Evolutionary conservation across 2,797 vertebrate species (phyloP).

Genomic region (Hoplostethus mediterraneus): DNA sequence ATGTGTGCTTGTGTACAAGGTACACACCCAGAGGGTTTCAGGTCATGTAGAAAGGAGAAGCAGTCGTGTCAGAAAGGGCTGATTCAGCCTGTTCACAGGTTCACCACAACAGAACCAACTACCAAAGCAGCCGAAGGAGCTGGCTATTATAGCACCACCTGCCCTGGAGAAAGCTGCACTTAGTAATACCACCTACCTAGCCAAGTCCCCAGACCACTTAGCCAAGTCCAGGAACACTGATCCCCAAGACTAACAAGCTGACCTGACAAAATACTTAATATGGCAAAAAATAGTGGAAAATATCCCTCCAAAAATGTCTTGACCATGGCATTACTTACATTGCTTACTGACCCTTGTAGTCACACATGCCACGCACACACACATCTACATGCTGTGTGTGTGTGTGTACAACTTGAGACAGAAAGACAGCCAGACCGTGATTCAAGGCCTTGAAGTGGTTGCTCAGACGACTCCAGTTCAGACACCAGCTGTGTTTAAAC

Average conservation of each 20-base stretch:
- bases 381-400: slow-evolving; percentile 22
- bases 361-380: slow-evolving; percentile 13
- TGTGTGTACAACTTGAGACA: slow-evolving; percentile 42
- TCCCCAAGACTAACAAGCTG: neutral
- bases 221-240: slow-evolving; percentile 1
- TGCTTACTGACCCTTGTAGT: neutral
- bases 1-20: slow-evolving; percentile 3
- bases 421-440: slow-evolving; percentile 57
- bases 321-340: neutral
- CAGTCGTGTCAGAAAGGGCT: slow-evolving; percentile 46
- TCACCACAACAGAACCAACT: slow-evolving; percentile 50
- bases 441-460: slow-evolving; percentile 73
- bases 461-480: slow-evolving; percentile 58
- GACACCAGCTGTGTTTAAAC: slow-evolving; percentile 82
- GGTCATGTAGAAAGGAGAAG: slow-evolving; percentile 49
- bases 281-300: slow-evolving; percentile 25
- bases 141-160: slow-evolving; percentile 41
- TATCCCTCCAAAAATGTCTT: slow-evolving; percentile 12
- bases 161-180: slow-evolving; percentile 9
- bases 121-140: slow-evolving; percentile 13
- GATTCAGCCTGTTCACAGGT: slow-evolving; percentile 61
- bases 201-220: neutral
- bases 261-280: slow-evolving; percentile 28
- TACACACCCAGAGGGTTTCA: slow-evolving; percentile 50
- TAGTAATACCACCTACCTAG: slow-evolving; percentile 5